Evolutionary conservation across 23 tunicate species (phyloP).

Genomic region (Ascidia mentula): DNA sequence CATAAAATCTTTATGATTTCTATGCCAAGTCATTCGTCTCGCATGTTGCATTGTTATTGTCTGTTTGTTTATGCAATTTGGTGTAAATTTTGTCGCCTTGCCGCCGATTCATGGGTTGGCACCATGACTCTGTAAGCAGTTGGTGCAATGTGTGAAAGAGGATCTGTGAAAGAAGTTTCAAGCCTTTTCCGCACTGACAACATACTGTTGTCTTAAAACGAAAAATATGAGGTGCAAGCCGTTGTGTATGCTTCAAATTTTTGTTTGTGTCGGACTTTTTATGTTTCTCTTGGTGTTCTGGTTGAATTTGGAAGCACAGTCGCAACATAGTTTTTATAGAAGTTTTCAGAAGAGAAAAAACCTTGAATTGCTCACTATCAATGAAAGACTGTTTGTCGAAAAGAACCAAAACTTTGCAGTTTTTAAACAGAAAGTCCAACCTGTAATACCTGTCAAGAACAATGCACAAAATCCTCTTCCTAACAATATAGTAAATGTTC

Average conservation of each 20-base stretch:
- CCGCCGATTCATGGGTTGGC: no score
- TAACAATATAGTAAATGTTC: neutral
- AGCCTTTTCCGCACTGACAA: no score
- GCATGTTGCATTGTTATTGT: no score
- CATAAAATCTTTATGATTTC: no score
- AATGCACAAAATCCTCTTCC: neutral
- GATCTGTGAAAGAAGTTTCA: no score
- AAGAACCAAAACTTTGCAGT: conserved; percentile 1
- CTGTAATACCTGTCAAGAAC: neutral
- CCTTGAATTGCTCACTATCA: neutral
- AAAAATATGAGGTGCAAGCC: neutral
- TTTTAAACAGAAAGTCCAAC: neutral
- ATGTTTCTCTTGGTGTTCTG: conserved; percentile 1
- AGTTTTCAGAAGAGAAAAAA: neutral
- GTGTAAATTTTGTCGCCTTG: no score
- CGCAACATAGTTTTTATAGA: neutral
- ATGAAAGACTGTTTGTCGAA: conserved; percentile 6
- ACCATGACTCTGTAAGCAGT: no score
- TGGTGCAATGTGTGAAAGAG: no score
- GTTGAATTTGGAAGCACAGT: neutral
- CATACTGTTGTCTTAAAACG: no score
- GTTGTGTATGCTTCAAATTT: neutral
- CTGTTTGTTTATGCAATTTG: no score
- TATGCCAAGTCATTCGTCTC: no score
- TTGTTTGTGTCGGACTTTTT: neutral